Conservation (phyloP, 2,797 vertebrate genomes). For the Hozukius guyotensis region DNA sequence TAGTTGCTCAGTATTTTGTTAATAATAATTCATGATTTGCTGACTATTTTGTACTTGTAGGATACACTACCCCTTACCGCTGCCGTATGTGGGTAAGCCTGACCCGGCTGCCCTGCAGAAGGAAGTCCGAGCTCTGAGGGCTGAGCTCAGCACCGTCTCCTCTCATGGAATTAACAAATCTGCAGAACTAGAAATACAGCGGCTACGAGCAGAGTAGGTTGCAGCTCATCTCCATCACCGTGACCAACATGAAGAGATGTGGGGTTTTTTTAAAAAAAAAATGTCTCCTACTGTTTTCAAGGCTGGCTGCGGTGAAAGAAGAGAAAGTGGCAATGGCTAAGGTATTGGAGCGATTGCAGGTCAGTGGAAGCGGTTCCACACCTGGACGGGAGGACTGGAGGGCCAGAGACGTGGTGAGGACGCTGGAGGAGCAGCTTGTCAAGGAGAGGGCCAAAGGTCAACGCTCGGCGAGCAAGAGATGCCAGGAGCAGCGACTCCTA, state of each 20-base stretch:
- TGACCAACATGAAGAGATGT: background rate
- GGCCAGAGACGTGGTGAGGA: conserved; percentile 81
- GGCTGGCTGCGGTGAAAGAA: conserved; percentile 82
- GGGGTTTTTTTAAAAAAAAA: background rate
- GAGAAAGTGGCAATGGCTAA: conserved; percentile 87
- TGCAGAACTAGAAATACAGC: conserved; percentile 84
- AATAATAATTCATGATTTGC: background rate
- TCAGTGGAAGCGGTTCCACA: conserved; percentile 60
- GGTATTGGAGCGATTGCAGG: conserved; percentile 81
- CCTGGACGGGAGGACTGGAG: conserved; percentile 80
- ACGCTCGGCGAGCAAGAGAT: conserved; percentile 79
- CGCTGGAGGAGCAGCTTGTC: conserved; percentile 88
- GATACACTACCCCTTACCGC: conserved; percentile 94
- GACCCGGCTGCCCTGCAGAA: conserved; percentile 90
- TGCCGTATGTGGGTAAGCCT: conserved; percentile 91
- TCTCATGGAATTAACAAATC: conserved; percentile 74
- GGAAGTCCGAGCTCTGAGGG: conserved; percentile 87
- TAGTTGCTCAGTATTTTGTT: background rate
- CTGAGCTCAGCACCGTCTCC: conserved; percentile 82
- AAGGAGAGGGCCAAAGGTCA: conserved; percentile 87
- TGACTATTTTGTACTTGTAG: conserved; percentile 62
- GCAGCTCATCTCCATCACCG: background rate
- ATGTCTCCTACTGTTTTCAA: conserved; percentile 44
- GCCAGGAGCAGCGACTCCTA: conserved; percentile 87
- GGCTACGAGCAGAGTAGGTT: conserved; percentile 88